These are phyloP conservation scores for Amphipyra tragopoginis DNA, from an alignment of 2,888 invertebrate genomes.

Conservation along the genomic window DNA sequence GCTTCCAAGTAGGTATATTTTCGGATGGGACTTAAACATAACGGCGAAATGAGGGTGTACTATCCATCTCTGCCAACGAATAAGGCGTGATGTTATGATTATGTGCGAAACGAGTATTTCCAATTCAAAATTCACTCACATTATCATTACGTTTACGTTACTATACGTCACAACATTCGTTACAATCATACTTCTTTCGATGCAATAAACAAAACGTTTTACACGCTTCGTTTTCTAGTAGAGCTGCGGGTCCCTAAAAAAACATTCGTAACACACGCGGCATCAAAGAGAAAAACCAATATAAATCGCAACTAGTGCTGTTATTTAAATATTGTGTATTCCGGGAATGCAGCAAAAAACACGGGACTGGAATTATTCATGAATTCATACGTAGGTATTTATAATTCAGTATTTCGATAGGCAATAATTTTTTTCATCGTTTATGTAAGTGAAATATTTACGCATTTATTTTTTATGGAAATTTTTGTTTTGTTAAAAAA, in stretches of 20 bases:
- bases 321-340: conserved; percentile 20
- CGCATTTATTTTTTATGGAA: too few relatives aligned
- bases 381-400: not conserved
- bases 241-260: conserved; percentile 19
- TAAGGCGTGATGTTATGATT: too few relatives aligned
- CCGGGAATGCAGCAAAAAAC: conserved; percentile 13
- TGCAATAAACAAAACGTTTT: not conserved
- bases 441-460: not conserved
- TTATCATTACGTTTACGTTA: too few relatives aligned
- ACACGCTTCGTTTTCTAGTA: not conserved
- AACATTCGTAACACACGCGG: conserved; percentile 1
- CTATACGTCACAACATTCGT: too few relatives aligned
- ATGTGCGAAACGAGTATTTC: too few relatives aligned
- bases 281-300: conserved; percentile 20
- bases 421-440: conserved; percentile 1
- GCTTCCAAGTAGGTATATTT: too few relatives aligned
- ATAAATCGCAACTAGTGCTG: conserved; percentile 23
- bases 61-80: too few relatives aligned
- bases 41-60: too few relatives aligned
- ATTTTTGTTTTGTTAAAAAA: too few relatives aligned
- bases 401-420: conserved; percentile 4
- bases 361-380: conserved; percentile 18
- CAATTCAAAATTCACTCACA: too few relatives aligned
- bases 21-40: too few relatives aligned
- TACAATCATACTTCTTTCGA: too few relatives aligned